Conservation (phyloP, 1,140 invertebrate genomes). For the Drosophila sulfurigaster region DNA sequence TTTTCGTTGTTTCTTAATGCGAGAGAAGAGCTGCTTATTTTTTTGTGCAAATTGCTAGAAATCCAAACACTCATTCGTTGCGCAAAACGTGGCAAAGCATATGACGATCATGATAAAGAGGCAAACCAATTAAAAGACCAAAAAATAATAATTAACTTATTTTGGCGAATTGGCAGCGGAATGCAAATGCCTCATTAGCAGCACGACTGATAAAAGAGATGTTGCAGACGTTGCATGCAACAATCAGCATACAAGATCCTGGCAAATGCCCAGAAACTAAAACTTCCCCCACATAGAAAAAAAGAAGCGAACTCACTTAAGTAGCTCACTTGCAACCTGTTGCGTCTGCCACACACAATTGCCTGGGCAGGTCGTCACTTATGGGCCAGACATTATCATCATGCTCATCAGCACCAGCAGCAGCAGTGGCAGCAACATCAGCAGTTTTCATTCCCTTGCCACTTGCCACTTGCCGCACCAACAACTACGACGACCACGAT, state of each 20-base stretch:
- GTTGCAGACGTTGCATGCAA: neutral
- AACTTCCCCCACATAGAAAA: constrained; percentile 1
- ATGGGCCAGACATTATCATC: constrained; percentile 54
- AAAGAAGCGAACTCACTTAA: constrained; percentile 21
- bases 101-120: constrained; percentile 32
- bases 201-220: constrained; percentile 13
- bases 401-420: constrained; percentile 52
- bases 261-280: constrained; percentile 59
- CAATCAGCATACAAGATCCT: constrained; percentile 36
- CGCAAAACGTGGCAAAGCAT: constrained; percentile 14
- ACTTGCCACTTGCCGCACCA: neutral
- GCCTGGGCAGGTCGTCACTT: constrained; percentile 46
- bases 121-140: constrained; percentile 40
- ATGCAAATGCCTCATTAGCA: constrained; percentile 42
- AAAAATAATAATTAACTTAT: constrained; percentile 18
- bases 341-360: constrained; percentile 30
- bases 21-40: constrained; percentile 33
- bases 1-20: neutral
- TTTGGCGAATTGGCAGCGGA: neutral
- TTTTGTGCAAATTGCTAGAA: constrained; percentile 49
- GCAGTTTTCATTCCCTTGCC: constrained; percentile 9
- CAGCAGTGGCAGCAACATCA: constrained; percentile 37
- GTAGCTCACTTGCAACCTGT: constrained; percentile 24
- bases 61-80: constrained; percentile 22
- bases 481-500: constrained; percentile 16